Conservation (phyloP, 2,888 invertebrate genomes). For the Thelaira solivaga region DNA sequence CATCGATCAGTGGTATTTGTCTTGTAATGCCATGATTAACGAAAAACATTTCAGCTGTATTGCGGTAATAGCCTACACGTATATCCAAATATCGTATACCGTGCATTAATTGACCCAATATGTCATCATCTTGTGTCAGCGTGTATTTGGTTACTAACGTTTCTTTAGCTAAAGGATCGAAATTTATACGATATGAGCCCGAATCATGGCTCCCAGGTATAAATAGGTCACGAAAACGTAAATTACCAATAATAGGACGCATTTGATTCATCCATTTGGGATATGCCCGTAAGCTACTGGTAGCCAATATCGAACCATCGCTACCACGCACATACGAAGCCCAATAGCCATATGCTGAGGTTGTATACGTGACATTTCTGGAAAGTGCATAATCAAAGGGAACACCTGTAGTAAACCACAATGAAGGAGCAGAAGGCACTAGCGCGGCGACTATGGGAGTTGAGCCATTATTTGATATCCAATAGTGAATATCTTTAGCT, state of each 20-base stretch:
- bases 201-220: constrained; percentile 86
- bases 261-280: constrained; percentile 81
- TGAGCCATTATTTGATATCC: constrained; percentile 72
- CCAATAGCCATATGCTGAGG: constrained; percentile 76
- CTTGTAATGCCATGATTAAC: constrained; percentile 80
- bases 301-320: constrained; percentile 72
- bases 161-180: constrained; percentile 73
- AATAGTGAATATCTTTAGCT: constrained; percentile 64
- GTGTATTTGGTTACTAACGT: constrained; percentile 78
- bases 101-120: constrained; percentile 80
- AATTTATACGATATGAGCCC: constrained; percentile 79
- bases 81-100: constrained; percentile 82
- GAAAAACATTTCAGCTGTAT: constrained; percentile 77
- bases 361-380: constrained; percentile 69
- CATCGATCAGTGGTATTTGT: constrained; percentile 77
- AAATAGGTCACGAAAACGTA: constrained; percentile 79
- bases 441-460: constrained; percentile 71
- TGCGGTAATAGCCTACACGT: constrained; percentile 79
- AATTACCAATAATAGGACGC: constrained; percentile 75
- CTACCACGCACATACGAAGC: constrained; percentile 73
- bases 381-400: constrained; percentile 72
- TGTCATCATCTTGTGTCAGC: constrained; percentile 80
- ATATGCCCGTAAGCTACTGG: constrained; percentile 78
- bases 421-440: constrained; percentile 67
- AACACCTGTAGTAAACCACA: constrained; percentile 75